phyloP scores from a whole-genome alignment of 2,888 invertebrate species.

The Andrena praecox region DNA sequence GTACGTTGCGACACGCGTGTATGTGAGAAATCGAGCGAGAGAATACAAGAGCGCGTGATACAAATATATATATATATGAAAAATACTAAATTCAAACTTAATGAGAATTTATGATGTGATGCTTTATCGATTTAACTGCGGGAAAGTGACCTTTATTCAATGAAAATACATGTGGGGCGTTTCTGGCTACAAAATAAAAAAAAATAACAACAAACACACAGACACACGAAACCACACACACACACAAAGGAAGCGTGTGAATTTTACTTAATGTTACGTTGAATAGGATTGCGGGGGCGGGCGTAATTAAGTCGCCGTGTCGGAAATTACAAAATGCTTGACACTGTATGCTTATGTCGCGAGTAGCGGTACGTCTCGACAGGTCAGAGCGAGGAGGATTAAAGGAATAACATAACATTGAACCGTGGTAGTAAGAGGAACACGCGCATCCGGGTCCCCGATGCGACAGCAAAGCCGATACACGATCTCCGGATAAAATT shows the following conservation, averaged over 20 bases:
- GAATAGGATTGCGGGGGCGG: constrained; percentile 73
- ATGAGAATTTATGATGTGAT: constrained; percentile 78
- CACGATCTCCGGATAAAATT: constrained; percentile 32
- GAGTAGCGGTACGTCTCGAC: constrained; percentile 48
- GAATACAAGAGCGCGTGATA: constrained; percentile 53
- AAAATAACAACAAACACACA: no score
- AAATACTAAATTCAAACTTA: constrained; percentile 71
- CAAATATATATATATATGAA: constrained; percentile 53
- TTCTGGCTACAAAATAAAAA: constrained; percentile 67
- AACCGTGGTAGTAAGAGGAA: constrained; percentile 35
- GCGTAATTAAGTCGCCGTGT: constrained; percentile 67
- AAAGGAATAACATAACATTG: constrained; percentile 13
- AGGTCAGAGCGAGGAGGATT: constrained; percentile 9
- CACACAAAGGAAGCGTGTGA: constrained; percentile 59
- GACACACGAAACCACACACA: no score
- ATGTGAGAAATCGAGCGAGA: constrained; percentile 50
- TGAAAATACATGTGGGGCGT: constrained; percentile 74
- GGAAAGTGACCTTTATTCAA: constrained; percentile 81
- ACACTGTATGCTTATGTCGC: constrained; percentile 62
- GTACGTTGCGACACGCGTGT: constrained; percentile 57
- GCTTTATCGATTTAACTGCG: constrained; percentile 80
- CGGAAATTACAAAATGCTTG: constrained; percentile 74
- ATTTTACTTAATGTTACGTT: constrained; percentile 71
- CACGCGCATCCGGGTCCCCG: constrained; percentile 49
- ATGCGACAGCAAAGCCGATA: constrained; percentile 48